Percentiles rank a stretch among this genome's conserved stretches.
Evolutionary conservation across 2,888 invertebrate species (phyloP).

Genomic region (Lepidocyrtoides sp.): DNA sequence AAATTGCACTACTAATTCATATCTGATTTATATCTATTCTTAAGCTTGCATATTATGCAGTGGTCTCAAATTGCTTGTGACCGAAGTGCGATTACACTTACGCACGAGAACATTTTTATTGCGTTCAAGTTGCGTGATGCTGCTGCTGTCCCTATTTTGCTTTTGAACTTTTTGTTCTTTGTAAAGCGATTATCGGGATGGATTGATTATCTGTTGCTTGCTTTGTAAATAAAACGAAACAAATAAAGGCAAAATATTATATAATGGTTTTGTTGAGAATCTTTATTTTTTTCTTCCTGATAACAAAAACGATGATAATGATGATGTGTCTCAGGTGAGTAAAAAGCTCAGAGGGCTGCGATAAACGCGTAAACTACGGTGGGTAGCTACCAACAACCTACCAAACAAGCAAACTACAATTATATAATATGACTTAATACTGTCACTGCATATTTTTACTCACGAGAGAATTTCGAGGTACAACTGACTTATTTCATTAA

Average conservation of each 20-base stretch:
- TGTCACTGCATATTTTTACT: no score
- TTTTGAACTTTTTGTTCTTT: not conserved
- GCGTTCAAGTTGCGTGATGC: slow-evolving; percentile 23
- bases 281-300: slow-evolving; percentile 19
- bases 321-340: not conserved
- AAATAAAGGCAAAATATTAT: slow-evolving; percentile 6
- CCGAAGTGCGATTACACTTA: not conserved
- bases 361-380: not conserved
- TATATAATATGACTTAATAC: no score
- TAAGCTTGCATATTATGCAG: not conserved
- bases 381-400: no score
- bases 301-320: not conserved
- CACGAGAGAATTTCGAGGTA: no score
- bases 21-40: not conserved
- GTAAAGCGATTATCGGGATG: not conserved
- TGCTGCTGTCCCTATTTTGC: not conserved
- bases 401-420: no score
- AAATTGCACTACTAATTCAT: not conserved
- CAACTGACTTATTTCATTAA: no score
- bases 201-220: not conserved
- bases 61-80: no score
- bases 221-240: not conserved
- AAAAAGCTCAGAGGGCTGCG: not conserved
- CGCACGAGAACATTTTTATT: not conserved
- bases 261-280: not conserved